These are phyloP conservation scores for Hypocryptadius cinnamomeus DNA, from an alignment of 2,113 vertebrate species.

Conservation along the genomic window DNA sequence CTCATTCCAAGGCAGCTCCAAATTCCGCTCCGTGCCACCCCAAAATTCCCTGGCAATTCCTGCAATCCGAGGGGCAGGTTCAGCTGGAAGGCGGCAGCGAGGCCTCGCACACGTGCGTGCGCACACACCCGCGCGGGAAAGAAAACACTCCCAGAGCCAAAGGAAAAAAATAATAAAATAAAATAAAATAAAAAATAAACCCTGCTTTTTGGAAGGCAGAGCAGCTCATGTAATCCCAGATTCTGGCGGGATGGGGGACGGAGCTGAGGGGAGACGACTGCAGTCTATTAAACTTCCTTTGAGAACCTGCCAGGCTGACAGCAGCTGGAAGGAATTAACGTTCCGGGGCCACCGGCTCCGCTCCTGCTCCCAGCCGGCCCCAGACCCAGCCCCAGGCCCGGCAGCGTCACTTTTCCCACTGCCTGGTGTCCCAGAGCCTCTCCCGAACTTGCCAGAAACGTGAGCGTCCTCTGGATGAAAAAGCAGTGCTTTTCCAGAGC, in stretches of 20 bases:
- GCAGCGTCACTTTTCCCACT: constrained; percentile 34
- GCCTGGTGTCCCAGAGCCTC: background rate
- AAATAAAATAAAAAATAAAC: background rate
- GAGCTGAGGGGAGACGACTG: constrained; percentile 32
- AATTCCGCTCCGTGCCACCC: background rate
- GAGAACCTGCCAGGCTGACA: constrained; percentile 65
- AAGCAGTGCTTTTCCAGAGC: accelerated
- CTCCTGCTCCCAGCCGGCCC: background rate
- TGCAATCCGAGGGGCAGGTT: background rate
- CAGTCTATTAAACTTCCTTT: constrained; percentile 67
- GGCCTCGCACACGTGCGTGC: background rate
- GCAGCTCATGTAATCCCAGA: constrained; percentile 41
- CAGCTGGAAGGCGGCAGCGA: background rate
- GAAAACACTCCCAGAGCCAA: constrained; percentile 24
- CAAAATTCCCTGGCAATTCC: background rate
- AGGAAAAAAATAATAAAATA: background rate
- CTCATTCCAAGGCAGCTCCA: background rate
- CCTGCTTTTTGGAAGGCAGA: constrained; percentile 1
- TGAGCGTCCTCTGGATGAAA: background rate
- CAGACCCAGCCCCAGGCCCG: background rate
- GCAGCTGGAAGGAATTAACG: constrained; percentile 66
- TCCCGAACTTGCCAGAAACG: background rate
- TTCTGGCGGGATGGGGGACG: constrained; percentile 8
- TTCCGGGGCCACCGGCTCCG: background rate
- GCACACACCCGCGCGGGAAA: background rate